These are phyloP conservation scores for Rhinopomastus cyanomelas DNA, from an alignment of 2,113 vertebrate species.

Conservation along the genomic window DNA sequence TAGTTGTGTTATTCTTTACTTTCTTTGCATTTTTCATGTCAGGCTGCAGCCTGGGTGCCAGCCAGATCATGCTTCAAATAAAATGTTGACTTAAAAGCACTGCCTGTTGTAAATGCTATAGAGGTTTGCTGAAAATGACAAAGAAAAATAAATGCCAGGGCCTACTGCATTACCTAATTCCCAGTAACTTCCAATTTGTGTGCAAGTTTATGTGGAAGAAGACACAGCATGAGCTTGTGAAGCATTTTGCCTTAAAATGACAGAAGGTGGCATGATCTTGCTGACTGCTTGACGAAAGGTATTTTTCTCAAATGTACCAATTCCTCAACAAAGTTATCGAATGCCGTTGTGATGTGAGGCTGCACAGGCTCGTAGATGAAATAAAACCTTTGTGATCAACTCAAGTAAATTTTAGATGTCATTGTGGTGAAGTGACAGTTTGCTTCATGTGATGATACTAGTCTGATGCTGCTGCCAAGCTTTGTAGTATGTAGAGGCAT, in stretches of 20 bases:
- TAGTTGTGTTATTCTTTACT: neutral
- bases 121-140: neutral
- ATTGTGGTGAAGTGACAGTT: neutral
- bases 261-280: neutral
- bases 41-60: neutral
- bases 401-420: neutral
- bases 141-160: neutral
- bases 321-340: neutral
- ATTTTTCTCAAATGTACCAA: neutral
- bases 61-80: neutral
- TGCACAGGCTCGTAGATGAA: neutral
- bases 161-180: neutral
- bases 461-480: neutral
- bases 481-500: neutral
- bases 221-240: neutral
- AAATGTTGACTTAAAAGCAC: conserved; percentile 6
- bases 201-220: neutral
- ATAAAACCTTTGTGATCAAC: neutral
- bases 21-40: neutral
- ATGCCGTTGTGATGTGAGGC: neutral
- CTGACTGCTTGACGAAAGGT: neutral
- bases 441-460: neutral
- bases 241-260: neutral
- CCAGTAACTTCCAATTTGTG: neutral
- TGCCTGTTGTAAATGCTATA: neutral